phyloP scores from a whole-genome alignment of 2,888 invertebrate genomes.

The Aethes cnicana region DNA sequence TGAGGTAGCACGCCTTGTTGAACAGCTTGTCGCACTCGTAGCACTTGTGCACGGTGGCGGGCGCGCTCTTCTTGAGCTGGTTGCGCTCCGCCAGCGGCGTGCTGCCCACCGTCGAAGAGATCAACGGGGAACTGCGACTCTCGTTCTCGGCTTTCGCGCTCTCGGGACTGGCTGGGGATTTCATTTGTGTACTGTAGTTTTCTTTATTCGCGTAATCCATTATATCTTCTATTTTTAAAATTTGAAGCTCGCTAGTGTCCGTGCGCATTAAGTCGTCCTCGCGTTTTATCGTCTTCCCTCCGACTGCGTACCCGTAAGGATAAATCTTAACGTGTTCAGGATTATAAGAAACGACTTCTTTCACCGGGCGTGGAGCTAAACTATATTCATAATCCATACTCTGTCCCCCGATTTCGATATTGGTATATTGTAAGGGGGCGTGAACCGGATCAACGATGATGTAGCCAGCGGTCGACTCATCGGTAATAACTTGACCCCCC shows the following conservation, averaged over 20 bases:
- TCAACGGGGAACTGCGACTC: slow-evolving; percentile 62
- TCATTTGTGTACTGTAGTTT: slow-evolving; percentile 74
- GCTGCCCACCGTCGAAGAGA: slow-evolving; percentile 67
- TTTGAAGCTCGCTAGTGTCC: slow-evolving; percentile 64
- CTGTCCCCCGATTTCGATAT: slow-evolving; percentile 59
- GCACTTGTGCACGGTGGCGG: slow-evolving; percentile 84
- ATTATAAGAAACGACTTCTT: slow-evolving; percentile 66
- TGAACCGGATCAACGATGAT: slow-evolving; percentile 72
- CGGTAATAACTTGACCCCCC: slow-evolving; percentile 87
- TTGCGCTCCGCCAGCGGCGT: slow-evolving; percentile 72
- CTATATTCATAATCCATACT: slow-evolving; percentile 67
- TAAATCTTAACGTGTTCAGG: slow-evolving; percentile 62
- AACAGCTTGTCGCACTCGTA: slow-evolving; percentile 92
- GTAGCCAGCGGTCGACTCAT: slow-evolving; percentile 78
- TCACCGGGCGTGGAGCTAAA: slow-evolving; percentile 60
- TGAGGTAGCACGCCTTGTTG: slow-evolving; percentile 93
- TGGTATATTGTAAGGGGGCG: slow-evolving; percentile 63
- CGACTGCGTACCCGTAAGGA: slow-evolving; percentile 65
- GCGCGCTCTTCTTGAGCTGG: slow-evolving; percentile 58
- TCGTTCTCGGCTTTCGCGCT: slow-evolving; percentile 69
- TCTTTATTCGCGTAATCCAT: slow-evolving; percentile 81
- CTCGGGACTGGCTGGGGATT: slow-evolving; percentile 76
- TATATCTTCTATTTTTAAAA: slow-evolving; percentile 74
- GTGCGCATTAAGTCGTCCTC: slow-evolving; percentile 57
- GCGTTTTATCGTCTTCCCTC: slow-evolving; percentile 71